Conservation (phyloP, 2,888 invertebrate species). For the Nesidiocoris tenuis region DNA sequence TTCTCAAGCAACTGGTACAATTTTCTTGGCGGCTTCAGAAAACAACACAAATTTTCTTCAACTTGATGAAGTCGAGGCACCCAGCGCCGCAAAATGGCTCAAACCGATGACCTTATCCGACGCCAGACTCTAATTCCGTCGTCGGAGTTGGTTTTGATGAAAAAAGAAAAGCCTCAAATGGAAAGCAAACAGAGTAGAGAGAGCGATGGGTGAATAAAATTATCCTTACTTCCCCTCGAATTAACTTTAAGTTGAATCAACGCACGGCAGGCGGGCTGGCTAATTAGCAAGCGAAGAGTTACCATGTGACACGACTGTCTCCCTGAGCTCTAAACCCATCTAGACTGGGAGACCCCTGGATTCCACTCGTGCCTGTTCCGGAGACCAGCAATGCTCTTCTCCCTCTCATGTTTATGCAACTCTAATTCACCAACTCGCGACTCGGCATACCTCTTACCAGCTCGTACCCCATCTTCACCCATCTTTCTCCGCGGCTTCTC, state of each 20-base stretch:
- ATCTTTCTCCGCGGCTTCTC: neutral
- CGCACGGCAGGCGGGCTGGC: neutral
- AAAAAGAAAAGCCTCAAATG: neutral
- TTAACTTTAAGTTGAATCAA: conserved; percentile 1
- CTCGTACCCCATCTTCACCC: neutral
- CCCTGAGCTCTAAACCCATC: neutral
- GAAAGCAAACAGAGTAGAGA: neutral
- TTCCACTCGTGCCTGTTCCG: neutral
- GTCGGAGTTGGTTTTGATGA: too few relatives aligned
- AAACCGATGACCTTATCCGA: too few relatives aligned
- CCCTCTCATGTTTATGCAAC: conserved; percentile 25
- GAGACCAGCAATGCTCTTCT: neutral
- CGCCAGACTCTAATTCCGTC: too few relatives aligned
- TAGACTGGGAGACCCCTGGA: neutral
- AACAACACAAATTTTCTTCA: too few relatives aligned
- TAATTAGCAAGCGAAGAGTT: conserved; percentile 9
- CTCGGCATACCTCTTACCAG: neutral
- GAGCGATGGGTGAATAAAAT: neutral
- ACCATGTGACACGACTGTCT: conserved; percentile 7
- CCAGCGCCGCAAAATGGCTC: too few relatives aligned
- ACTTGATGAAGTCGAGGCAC: too few relatives aligned
- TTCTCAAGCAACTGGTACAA: too few relatives aligned
- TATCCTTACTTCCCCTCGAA: neutral
- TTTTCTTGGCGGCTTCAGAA: too few relatives aligned
- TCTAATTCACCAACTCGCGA: conserved; percentile 1